phyloP scores from a whole-genome alignment of 2,797 vertebrate species.

The Argya squamiceps region DNA sequence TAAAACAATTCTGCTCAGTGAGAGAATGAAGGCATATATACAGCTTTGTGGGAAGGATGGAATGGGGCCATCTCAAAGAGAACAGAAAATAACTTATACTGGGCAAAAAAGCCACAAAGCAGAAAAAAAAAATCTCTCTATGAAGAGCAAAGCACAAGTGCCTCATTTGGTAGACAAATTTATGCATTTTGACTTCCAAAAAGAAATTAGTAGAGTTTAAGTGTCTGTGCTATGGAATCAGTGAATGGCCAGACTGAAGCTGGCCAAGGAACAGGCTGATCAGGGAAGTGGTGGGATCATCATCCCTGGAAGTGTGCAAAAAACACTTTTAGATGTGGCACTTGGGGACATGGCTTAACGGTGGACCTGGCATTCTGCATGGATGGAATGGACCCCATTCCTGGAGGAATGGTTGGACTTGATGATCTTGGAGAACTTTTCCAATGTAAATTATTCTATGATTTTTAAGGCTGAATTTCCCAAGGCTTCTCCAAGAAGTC shows the following conservation, averaged over 20 bases:
- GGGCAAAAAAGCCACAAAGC: background rate
- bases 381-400: no score
- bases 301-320: background rate
- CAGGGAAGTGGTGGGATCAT: background rate
- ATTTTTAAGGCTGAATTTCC: background rate
- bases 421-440: background rate
- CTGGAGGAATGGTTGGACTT: no score
- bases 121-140: background rate
- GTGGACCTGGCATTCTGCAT: background rate
- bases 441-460: rapidly evolving
- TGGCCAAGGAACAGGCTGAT: background rate
- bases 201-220: background rate
- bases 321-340: rapidly evolving
- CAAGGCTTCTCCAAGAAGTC: background rate
- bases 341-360: background rate
- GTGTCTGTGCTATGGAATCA: background rate
- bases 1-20: background rate
- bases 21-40: background rate
- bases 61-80: background rate
- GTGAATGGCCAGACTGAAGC: background rate
- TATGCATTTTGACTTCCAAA: background rate
- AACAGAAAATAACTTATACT: background rate
- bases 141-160: background rate
- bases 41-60: background rate
- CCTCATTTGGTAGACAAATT: background rate